A percentile compares a stretch with the other conserved stretches of the same genome.
phyloP scores from a whole-genome alignment of 1,140 invertebrate genomes.

The Drosophila nasuta region DNA sequence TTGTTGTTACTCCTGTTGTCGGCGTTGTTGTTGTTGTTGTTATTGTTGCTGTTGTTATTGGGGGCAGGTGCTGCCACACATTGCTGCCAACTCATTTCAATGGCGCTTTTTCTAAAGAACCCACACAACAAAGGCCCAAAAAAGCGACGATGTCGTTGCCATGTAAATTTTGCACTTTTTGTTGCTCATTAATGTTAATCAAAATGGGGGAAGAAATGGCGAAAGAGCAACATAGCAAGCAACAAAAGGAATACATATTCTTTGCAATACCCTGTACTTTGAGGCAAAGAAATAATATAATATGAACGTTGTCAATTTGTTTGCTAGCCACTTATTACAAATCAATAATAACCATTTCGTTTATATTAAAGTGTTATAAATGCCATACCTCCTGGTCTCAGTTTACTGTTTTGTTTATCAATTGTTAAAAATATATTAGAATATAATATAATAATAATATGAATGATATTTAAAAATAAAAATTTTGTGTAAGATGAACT shows the following conservation, averaged over 20 bases:
- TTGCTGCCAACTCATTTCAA: conserved; percentile 66
- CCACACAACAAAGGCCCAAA: conserved; percentile 54
- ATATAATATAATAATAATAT: too few relatives aligned
- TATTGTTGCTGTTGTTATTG: neutral
- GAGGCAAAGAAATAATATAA: too few relatives aligned
- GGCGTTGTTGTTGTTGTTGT: neutral
- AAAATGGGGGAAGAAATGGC: conserved; percentile 64
- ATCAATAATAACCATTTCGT: too few relatives aligned
- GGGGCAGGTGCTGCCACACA: conserved; percentile 47
- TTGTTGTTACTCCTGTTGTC: conserved; percentile 46
- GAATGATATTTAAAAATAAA: too few relatives aligned
- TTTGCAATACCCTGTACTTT: neutral
- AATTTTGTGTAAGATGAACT: too few relatives aligned
- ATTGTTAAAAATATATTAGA: too few relatives aligned
- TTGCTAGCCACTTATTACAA: too few relatives aligned
- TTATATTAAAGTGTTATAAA: too few relatives aligned
- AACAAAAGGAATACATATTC: neutral
- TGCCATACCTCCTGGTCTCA: too few relatives aligned
- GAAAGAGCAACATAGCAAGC: conserved; percentile 1
- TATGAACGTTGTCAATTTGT: too few relatives aligned
- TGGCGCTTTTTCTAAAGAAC: conserved; percentile 62
- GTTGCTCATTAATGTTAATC: conserved; percentile 79
- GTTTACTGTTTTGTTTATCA: too few relatives aligned
- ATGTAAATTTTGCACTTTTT: conserved; percentile 81
- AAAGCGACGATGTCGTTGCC: conserved; percentile 49